Base-by-base conservation (phyloP, 2,888 invertebrate genomes). In the Erynnis tages region DNA sequence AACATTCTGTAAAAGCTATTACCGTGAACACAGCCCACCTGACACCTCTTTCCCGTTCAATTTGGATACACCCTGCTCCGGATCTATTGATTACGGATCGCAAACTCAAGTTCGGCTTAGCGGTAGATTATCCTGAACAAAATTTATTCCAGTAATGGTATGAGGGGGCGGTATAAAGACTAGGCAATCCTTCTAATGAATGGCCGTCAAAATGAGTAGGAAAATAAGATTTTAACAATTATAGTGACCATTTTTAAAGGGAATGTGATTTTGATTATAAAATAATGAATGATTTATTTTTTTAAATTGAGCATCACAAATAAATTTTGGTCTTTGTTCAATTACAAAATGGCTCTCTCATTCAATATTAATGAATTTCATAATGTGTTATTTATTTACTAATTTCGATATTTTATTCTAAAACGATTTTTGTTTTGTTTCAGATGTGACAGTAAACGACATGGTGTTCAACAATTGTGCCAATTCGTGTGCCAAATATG, bases 371-470 rank as follows among this genome's bases (percentile, higher is more conserved):
- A n/a, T n/a, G n/a, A n/a, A n/a, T n/a, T n/a, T n/a, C n/a, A n/a
- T 21, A 5, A 8, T 21, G 30, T 16, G 40, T 11, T 21, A 30
- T 44, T 47, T 37, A 14, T 14, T 11, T 10, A 48, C 16, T 38
- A 23, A 11, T 10, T 11, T 16, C 7, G 1, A 23, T 11, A 13
- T 14, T 29, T 23, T 52, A 44, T 38, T 44, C 10, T 34, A 16
- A 21, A 45, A 10, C 13, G 10, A 13, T 37, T 32, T 52, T 68
- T 54, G 44, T 64, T 30, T 81, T 81, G 84, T 87, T 87, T 57
- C 88, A 88, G 87, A 79, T 83, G 79, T 79, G 79, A 82, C 75
- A 64, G 58, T 59, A 58, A 60, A 64, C 66, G 67, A 59, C 53
- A 79, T 78, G 81, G 65, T 71, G 43, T 25, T 27, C 2, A 25